Percentiles rank a stretch among this genome's conserved stretches.
Conservation (phyloP, 2,888 invertebrate genomes). For the Macrosoma leucophasiata region DNA sequence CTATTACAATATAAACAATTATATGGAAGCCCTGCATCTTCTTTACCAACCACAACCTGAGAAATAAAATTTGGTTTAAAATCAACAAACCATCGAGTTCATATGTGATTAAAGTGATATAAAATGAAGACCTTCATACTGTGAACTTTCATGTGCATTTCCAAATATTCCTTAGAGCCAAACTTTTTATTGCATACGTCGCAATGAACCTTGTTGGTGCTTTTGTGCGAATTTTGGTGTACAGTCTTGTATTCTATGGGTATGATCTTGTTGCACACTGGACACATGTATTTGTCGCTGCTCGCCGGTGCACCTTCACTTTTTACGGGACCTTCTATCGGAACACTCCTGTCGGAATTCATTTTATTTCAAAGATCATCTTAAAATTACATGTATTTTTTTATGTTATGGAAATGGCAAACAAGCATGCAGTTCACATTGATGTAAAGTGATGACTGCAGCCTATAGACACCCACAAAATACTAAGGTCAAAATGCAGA, state of each 20-base stretch:
- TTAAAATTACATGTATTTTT: slow-evolving; percentile 1
- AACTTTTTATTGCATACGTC: slow-evolving; percentile 84
- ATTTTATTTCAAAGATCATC: slow-evolving; percentile 1
- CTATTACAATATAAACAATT: slow-evolving; percentile 83
- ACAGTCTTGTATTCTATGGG: slow-evolving; percentile 66
- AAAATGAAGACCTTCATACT: slow-evolving; percentile 38
- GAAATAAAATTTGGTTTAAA: slow-evolving; percentile 17
- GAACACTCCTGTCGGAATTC: slow-evolving; percentile 40
- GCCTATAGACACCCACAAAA: too few species aligned
- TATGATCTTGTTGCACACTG: slow-evolving; percentile 69
- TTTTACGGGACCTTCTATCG: slow-evolving; percentile 64
- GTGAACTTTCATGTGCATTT: slow-evolving; percentile 86
- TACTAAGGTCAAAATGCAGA: too few species aligned
- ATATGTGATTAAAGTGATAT: background rate
- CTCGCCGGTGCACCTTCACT: slow-evolving; percentile 38
- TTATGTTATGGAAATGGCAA: too few species aligned
- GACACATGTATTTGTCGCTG: slow-evolving; percentile 58
- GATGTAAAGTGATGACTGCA: too few species aligned
- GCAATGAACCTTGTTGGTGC: slow-evolving; percentile 76
- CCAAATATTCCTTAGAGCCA: slow-evolving; percentile 76
- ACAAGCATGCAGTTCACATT: too few species aligned
- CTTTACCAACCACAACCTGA: slow-evolving; percentile 44
- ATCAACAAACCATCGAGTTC: background rate
- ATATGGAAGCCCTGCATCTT: slow-evolving; percentile 72
- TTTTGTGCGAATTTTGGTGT: slow-evolving; percentile 82